A percentile compares a stretch with the other conserved stretches of the same genome.
phyloP scores from a whole-genome alignment of 2,797 vertebrate genomes.

The Acipenser ruthenus region DNA sequence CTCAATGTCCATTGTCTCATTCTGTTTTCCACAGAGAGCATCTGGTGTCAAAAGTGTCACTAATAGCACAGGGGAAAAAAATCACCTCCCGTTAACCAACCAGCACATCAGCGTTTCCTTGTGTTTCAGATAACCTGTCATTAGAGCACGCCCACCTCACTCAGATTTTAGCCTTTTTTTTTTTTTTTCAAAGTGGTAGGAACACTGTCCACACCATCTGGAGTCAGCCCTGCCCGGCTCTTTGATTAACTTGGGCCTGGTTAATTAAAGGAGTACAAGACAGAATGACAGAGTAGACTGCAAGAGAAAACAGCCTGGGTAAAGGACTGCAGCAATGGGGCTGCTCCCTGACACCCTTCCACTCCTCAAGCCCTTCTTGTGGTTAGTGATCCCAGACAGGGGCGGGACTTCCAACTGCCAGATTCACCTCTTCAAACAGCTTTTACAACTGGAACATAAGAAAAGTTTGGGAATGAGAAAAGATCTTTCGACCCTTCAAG shows the following conservation, averaged over 20 bases:
- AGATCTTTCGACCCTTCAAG: too few relatives aligned
- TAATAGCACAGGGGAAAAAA: conserved; percentile 34
- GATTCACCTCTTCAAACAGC: conserved; percentile 18
- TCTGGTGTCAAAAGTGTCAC: conserved; percentile 56
- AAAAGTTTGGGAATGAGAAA: too few relatives aligned
- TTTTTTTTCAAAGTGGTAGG: conserved; percentile 17
- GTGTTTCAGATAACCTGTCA: conserved; percentile 33
- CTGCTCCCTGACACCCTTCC: background rate
- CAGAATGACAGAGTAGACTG: conserved; percentile 33
- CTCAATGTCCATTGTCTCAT: conserved; percentile 52
- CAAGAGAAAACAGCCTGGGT: conserved; percentile 39
- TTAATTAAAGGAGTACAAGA: conserved; percentile 26
- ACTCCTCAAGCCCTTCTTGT: conserved; percentile 2
- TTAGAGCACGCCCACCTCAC: conserved; percentile 15
- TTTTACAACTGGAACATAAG: too few relatives aligned
- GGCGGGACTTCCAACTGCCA: conserved; percentile 4
- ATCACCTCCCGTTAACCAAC: conserved; percentile 24
- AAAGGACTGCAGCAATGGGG: conserved; percentile 25
- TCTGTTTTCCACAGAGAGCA: conserved; percentile 58
- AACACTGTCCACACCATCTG: conserved; percentile 16
- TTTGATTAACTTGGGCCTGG: conserved; percentile 15
- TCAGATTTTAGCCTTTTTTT: conserved; percentile 11
- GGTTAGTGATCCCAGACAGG: conserved; percentile 27
- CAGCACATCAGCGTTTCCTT: conserved; percentile 12
- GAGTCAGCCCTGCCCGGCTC: conserved; percentile 7